Conservation (phyloP, 37 sponge, comb jelly and placozoan species). For the Aplysina aerophoba region DNA sequence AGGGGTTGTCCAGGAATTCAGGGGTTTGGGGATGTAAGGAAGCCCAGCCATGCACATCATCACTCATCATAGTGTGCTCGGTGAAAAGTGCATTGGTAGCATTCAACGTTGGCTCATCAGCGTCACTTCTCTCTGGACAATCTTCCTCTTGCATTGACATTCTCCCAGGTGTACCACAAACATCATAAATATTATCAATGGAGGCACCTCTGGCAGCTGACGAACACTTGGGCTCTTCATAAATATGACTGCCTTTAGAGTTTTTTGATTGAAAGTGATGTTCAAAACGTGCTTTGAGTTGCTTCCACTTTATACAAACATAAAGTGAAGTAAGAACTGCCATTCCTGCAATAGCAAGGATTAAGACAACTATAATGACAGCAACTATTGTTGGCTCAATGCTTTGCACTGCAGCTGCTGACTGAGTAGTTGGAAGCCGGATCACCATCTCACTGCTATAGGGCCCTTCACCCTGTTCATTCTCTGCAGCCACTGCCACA, state of each 20-base stretch:
- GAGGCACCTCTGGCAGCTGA: neutral
- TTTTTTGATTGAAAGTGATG: neutral
- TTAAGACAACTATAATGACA: neutral
- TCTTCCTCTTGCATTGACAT: neutral
- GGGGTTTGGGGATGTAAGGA: neutral
- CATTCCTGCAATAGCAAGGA: neutral
- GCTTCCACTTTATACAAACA: neutral
- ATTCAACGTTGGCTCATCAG: too few relatives aligned
- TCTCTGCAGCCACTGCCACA: too few relatives aligned
- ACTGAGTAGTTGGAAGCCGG: too few relatives aligned
- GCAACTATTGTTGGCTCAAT: neutral
- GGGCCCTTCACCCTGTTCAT: too few relatives aligned
- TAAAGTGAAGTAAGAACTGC: neutral
- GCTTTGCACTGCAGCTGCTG: neutral
- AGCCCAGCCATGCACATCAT: too few relatives aligned
- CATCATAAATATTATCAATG: constrained; percentile 8
- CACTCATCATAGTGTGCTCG: too few relatives aligned
- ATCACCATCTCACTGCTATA: too few relatives aligned
- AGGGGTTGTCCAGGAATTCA: constrained; percentile 11
- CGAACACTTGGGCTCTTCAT: constrained; percentile 17
- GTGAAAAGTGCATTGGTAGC: too few relatives aligned
- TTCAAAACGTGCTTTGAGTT: neutral
- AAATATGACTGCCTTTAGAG: neutral
- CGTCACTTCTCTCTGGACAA: too few relatives aligned
- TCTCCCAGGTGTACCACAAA: neutral